Percentiles rank a stretch among this genome's conserved stretches.
These are phyloP conservation scores for Conopomorpha cramerella DNA, from an alignment of 1,140 invertebrate genomes.

Conservation along the genomic window DNA sequence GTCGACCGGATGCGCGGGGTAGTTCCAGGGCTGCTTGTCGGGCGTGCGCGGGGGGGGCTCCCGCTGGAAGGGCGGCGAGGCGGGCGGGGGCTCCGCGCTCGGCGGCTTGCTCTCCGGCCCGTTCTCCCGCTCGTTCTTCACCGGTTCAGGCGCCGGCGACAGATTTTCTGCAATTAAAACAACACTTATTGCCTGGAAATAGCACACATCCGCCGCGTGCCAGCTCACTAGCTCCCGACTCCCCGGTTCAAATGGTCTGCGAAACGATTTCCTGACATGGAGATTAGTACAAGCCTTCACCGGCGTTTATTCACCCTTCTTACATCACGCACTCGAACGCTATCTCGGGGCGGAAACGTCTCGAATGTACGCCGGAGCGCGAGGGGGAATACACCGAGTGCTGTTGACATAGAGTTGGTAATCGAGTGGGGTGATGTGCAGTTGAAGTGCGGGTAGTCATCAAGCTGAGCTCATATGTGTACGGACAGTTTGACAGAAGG, in stretches of 20 bases:
- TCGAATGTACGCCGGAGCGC: too few species aligned
- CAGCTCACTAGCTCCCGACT: slow-evolving; percentile 26
- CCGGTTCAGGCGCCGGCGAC: slow-evolving; percentile 25
- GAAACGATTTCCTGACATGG: slow-evolving; percentile 60
- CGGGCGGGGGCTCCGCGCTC: slow-evolving; percentile 37
- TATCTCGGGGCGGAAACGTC: too few species aligned
- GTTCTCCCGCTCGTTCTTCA: slow-evolving; percentile 37
- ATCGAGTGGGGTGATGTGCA: too few species aligned
- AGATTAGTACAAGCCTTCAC: slow-evolving; percentile 60
- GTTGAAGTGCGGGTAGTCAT: background rate
- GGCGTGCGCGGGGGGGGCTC: slow-evolving; percentile 57
- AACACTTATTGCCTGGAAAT: background rate
- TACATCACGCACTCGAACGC: slow-evolving; percentile 54
- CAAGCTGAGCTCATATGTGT: slow-evolving; percentile 4
- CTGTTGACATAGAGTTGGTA: too few species aligned
- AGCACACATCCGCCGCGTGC: slow-evolving; percentile 45
- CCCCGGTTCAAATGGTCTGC: slow-evolving; percentile 54
- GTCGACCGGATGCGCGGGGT: slow-evolving; percentile 73
- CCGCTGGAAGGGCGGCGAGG: slow-evolving; percentile 43
- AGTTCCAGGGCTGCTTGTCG: slow-evolving; percentile 69
- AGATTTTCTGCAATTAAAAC: slow-evolving; percentile 27
- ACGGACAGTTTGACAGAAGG: slow-evolving; percentile 53
- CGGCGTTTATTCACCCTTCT: slow-evolving; percentile 47
- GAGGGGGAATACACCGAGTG: too few species aligned
- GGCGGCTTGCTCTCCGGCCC: slow-evolving; percentile 52